Conservation (phyloP, 2,113 vertebrate species). For the Peucedramus taeniatus region DNA sequence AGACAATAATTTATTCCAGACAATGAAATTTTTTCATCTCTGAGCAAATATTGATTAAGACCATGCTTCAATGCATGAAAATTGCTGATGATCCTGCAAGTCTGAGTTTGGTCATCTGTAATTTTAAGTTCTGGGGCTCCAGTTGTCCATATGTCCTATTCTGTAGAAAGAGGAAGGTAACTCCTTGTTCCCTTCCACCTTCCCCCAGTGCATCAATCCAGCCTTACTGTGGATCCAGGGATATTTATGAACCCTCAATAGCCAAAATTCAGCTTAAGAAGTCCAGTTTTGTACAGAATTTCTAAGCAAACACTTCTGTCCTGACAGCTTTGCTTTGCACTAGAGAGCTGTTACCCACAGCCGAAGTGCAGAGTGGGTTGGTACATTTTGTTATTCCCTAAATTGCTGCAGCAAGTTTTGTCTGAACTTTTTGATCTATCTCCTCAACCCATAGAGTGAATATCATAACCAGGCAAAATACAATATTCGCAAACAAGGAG, state of each 20-base stretch:
- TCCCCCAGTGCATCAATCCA: not conserved
- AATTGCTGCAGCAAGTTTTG: not conserved
- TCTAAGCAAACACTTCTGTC: not conserved
- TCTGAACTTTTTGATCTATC: not conserved
- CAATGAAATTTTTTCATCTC: not conserved
- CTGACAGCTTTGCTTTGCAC: not conserved
- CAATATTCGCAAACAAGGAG: not conserved
- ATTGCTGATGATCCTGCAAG: not conserved
- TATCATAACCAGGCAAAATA: not conserved
- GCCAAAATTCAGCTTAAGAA: not conserved
- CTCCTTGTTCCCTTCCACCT: not conserved
- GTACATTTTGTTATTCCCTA: not conserved
- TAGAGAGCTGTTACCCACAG: not conserved
- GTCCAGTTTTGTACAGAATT: not conserved
- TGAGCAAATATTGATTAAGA: not conserved
- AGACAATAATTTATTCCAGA: not conserved
- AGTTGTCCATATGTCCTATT: not conserved
- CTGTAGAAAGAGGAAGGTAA: not conserved
- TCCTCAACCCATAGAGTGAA: not conserved
- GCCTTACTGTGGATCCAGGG: not conserved
- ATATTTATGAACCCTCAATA: not conserved
- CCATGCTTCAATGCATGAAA: not conserved
- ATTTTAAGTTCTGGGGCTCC: not conserved
- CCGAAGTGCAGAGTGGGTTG: fast-evolving
- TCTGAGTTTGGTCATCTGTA: not conserved